Evolutionary conservation across 2,888 invertebrate genomes (phyloP).

Genomic region (Standfussiana lucernea): DNA sequence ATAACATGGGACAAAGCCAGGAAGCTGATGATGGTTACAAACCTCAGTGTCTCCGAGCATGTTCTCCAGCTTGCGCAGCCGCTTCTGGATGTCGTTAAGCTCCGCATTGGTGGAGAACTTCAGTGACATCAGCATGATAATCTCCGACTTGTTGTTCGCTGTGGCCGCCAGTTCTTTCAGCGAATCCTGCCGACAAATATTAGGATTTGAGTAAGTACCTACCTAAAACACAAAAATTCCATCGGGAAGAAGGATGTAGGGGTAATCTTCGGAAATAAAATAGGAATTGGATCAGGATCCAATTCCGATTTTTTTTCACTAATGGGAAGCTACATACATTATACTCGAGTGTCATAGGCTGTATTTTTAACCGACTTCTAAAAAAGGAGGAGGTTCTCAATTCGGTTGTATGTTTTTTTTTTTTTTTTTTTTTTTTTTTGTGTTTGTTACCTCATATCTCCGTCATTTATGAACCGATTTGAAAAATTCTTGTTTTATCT

Average conservation of each 20-base stretch:
- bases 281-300: too few species aligned
- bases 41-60: slow-evolving; percentile 85
- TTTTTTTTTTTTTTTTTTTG: too few species aligned
- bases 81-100: slow-evolving; percentile 72
- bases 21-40: neutral
- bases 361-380: too few species aligned
- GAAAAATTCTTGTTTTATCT: too few species aligned
- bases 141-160: slow-evolving; percentile 76
- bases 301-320: neutral
- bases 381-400: too few species aligned
- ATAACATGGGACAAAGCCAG: neutral
- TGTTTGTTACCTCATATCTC: too few species aligned
- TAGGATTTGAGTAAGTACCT: neutral
- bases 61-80: slow-evolving; percentile 69
- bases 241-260: neutral
- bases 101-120: slow-evolving; percentile 71
- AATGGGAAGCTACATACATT: neutral
- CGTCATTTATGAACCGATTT: too few species aligned
- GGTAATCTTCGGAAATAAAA: neutral
- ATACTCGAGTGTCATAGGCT: neutral
- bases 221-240: neutral
- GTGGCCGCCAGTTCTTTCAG: slow-evolving; percentile 74
- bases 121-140: slow-evolving; percentile 73
- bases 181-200: slow-evolving; percentile 70
- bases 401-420: too few species aligned